Conservation (phyloP, 2,797 vertebrate species). For the Acridotheres tristis region DNA sequence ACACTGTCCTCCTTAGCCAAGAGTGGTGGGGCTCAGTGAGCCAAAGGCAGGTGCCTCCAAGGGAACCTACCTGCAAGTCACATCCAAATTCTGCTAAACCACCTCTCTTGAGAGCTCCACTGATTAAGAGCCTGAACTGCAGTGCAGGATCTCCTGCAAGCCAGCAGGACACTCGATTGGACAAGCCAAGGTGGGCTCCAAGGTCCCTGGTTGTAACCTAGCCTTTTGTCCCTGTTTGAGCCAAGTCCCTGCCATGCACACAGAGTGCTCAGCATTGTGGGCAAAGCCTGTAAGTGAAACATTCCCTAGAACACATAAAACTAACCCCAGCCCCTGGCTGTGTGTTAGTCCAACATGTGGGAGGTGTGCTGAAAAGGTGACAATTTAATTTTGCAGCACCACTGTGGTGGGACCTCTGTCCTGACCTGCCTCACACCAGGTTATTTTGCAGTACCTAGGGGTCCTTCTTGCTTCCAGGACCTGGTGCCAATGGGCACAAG, state of each 20-base stretch:
- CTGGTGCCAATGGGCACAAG: not conserved
- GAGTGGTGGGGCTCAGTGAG: fast-evolving
- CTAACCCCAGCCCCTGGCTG: not conserved
- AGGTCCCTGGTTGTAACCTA: not conserved
- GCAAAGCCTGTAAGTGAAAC: not conserved
- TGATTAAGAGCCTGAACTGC: not conserved
- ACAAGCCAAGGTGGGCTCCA: not conserved
- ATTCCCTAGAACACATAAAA: not conserved
- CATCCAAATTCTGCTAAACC: not conserved
- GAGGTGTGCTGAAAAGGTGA: not conserved
- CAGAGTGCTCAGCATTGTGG: not conserved
- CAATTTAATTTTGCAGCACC: not conserved
- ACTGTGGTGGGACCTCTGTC: not conserved
- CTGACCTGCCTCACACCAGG: not conserved
- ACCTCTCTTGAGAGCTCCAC: not conserved
- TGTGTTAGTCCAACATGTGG: not conserved
- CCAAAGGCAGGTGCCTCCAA: not conserved
- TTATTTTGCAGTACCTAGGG: not conserved
- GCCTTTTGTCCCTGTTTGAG: not conserved
- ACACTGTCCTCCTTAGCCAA: not conserved
- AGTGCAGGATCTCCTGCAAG: not conserved
- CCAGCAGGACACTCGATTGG: not conserved
- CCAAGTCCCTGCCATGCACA: not conserved
- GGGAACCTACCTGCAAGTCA: not conserved
- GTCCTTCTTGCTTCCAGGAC: not conserved